Percentiles rank a stretch among this genome's conserved stretches.
phyloP scores from a whole-genome alignment of 1,140 invertebrate species.

The Halesus radiatus region DNA sequence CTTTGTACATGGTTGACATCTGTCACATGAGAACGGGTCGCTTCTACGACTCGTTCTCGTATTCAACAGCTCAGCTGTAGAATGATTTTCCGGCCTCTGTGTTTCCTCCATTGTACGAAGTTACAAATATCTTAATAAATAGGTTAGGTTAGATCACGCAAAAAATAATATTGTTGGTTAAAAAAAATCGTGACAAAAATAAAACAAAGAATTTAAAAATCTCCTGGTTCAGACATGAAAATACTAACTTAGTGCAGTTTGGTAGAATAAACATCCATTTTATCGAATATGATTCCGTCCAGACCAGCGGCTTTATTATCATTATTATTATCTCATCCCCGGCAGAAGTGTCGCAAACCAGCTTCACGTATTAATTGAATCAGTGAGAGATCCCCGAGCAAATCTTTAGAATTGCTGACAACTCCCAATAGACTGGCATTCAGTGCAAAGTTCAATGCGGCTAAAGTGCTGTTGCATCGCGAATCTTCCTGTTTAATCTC shows the following conservation, averaged over 20 bases:
- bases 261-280: slow-evolving; percentile 74
- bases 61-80: too few relatives aligned
- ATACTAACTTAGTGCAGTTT: not conserved
- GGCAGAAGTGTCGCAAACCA: slow-evolving; percentile 92
- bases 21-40: too few relatives aligned
- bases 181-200: too few relatives aligned
- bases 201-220: not conserved
- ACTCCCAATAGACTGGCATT: slow-evolving; percentile 88
- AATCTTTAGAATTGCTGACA: slow-evolving; percentile 92
- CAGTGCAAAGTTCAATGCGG: slow-evolving; percentile 86
- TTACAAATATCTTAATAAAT: too few relatives aligned
- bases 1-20: too few relatives aligned
- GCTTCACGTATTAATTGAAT: slow-evolving; percentile 82
- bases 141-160: too few relatives aligned
- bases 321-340: slow-evolving; percentile 96
- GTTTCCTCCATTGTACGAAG: too few relatives aligned
- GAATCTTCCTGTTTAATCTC: slow-evolving; percentile 88
- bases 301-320: slow-evolving; percentile 87
- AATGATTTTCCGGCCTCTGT: too few relatives aligned
- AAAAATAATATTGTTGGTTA: too few relatives aligned
- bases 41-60: too few relatives aligned
- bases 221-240: slow-evolving; percentile 5
- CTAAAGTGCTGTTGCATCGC: slow-evolving; percentile 83
- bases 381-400: slow-evolving; percentile 84
- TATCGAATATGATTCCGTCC: slow-evolving; percentile 95